These are phyloP conservation scores for Notothenia rossii DNA, from an alignment of 2,113 vertebrate genomes.

Conservation along the genomic window DNA sequence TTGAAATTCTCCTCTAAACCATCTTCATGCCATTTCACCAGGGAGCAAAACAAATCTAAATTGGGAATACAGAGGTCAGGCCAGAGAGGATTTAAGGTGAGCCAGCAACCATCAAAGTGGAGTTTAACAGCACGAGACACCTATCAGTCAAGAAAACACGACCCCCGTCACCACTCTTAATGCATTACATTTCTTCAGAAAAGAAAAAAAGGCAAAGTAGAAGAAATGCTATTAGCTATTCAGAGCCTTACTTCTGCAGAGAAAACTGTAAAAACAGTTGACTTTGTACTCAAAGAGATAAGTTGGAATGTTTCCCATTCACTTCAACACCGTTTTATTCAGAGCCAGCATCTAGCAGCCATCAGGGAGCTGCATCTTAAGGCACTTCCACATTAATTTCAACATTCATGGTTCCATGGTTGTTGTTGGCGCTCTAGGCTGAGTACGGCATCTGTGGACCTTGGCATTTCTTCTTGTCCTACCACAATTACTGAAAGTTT, in stretches of 20 bases:
- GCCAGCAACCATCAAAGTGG: background rate
- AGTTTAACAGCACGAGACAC: conserved; percentile 7
- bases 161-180: background rate
- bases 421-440: conserved; percentile 48
- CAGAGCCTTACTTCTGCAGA: conserved; percentile 24
- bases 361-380: conserved; percentile 61
- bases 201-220: conserved; percentile 23
- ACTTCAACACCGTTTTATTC: conserved; percentile 60
- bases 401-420: conserved; percentile 27
- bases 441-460: conserved; percentile 47
- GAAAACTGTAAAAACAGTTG: conserved; percentile 26
- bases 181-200: conserved; percentile 20
- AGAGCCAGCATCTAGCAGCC: conserved; percentile 54
- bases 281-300: conserved; percentile 53
- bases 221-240: conserved; percentile 39
- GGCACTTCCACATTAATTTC: conserved; percentile 56
- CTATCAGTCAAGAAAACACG: conserved; percentile 11
- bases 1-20: too few species aligned
- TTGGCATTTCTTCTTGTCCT: conserved; percentile 47
- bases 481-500: conserved; percentile 25
- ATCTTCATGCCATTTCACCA: background rate
- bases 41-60: background rate
- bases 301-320: conserved; percentile 56
- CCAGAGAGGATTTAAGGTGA: background rate
- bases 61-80: background rate